Evolutionary conservation across 2,797 vertebrate species (phyloP).

Genomic region (Eupleurogrammus muticus): DNA sequence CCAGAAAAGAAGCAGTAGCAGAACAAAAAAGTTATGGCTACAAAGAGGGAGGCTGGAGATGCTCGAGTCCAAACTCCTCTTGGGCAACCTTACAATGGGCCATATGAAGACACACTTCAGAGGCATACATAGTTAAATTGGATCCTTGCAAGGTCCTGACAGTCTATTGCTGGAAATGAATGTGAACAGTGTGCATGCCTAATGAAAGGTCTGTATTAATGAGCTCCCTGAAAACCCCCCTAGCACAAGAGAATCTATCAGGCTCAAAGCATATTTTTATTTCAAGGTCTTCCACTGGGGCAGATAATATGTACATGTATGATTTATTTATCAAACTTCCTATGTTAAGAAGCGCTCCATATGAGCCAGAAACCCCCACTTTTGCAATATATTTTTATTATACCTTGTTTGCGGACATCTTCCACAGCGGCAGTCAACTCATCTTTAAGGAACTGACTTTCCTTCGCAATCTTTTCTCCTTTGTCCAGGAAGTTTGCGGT

Average conservation of each 20-base stretch:
- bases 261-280: constrained; percentile 45
- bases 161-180: constrained; percentile 24
- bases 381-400: constrained; percentile 56
- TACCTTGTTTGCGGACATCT: constrained; percentile 99
- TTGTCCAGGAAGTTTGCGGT: constrained; percentile 99
- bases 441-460: constrained; percentile 97
- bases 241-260: constrained; percentile 29
- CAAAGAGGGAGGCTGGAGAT: constrained; percentile 23
- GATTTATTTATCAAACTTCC: constrained; percentile 64
- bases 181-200: constrained; percentile 27
- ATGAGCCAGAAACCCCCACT: constrained; percentile 24
- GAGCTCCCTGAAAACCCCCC: constrained; percentile 29
- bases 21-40: constrained; percentile 5
- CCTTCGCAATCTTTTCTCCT: constrained; percentile 98
- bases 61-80: constrained; percentile 7
- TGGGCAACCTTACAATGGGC: constrained; percentile 2
- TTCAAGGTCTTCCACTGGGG: constrained; percentile 47
- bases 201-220: constrained; percentile 49
- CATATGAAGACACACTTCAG: constrained; percentile 6
- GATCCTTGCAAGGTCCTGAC: constrained; percentile 12
- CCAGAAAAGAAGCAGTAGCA: constrained; percentile 7
- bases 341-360: constrained; percentile 54
- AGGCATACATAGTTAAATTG: constrained; percentile 11
- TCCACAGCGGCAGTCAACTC: constrained; percentile 97
- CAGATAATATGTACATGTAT: constrained; percentile 66